Evolutionary conservation across 2,113 vertebrate species (phyloP).

Genomic region (Jacana jacana): DNA sequence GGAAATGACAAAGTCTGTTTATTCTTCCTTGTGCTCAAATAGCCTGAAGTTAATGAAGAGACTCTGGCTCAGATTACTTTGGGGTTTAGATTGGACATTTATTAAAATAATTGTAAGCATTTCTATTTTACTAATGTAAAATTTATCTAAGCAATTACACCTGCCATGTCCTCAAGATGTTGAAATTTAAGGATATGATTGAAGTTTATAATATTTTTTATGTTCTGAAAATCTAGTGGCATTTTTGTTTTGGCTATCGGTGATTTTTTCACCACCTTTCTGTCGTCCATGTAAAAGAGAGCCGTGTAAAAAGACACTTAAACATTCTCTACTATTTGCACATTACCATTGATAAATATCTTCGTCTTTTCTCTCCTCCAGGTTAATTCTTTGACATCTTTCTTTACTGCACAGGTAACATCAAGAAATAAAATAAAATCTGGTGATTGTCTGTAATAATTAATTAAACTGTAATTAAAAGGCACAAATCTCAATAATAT

Average conservation of each 20-base stretch:
- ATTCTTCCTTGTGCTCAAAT: not conserved
- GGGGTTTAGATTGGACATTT: not conserved
- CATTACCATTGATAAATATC: not conserved
- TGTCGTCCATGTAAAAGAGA: not conserved
- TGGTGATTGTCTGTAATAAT: rapidly evolving
- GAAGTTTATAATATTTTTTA: not conserved
- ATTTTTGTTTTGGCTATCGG: not conserved
- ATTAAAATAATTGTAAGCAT: not conserved
- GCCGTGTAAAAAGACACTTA: not conserved
- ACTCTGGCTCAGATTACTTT: not conserved
- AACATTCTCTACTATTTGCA: not conserved
- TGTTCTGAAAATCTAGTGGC: not conserved
- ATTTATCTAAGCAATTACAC: not conserved
- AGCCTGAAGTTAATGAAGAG: not conserved
- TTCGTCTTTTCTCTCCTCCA: not conserved
- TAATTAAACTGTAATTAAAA: not conserved
- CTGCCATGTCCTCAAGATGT: not conserved
- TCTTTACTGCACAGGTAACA: not conserved
- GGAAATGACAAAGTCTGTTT: not conserved
- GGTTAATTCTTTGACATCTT: not conserved
- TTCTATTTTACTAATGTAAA: not conserved
- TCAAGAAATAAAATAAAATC: not conserved
- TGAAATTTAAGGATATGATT: not conserved
- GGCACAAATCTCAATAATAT: not conserved
- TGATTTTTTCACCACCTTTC: not conserved